phyloP scores from a whole-genome alignment of 2,113 vertebrate genomes.

The Triplophysa tibetana region DNA sequence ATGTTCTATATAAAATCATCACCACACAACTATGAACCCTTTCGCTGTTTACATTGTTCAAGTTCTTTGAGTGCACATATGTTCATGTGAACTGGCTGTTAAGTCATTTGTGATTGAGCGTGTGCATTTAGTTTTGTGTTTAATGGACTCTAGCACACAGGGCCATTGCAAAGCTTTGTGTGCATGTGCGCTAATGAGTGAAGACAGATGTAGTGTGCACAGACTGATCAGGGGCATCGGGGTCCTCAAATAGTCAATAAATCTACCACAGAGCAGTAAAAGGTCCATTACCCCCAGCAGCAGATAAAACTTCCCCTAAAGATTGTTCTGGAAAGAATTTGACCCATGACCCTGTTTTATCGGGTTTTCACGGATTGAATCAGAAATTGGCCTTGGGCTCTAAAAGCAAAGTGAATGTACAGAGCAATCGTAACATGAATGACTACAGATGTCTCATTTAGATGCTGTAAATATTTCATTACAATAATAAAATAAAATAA shows the following conservation, averaged over 20 bases:
- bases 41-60: background rate
- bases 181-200: conserved; percentile 48
- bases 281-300: conserved; percentile 40
- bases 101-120: conserved; percentile 6
- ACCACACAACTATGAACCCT: conserved; percentile 38
- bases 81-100: conserved; percentile 30
- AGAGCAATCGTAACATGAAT: background rate
- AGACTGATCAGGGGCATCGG: conserved; percentile 34
- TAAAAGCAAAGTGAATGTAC: conserved; percentile 19
- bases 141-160: conserved; percentile 60
- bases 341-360: conserved; percentile 44
- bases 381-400: background rate
- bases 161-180: conserved; percentile 28
- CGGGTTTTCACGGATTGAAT: conserved; percentile 40
- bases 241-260: conserved; percentile 54
- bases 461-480: no score
- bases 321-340: conserved; percentile 39
- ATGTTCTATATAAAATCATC: conserved; percentile 52
- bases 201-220: conserved; percentile 46
- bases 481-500: no score
- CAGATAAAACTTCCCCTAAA: conserved; percentile 32
- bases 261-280: conserved; percentile 35
- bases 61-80: background rate
- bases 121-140: conserved; percentile 44
- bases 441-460: background rate